These are phyloP conservation scores for Podargus strigoides DNA, from an alignment of 2,797 vertebrate species.

Conservation along the genomic window DNA sequence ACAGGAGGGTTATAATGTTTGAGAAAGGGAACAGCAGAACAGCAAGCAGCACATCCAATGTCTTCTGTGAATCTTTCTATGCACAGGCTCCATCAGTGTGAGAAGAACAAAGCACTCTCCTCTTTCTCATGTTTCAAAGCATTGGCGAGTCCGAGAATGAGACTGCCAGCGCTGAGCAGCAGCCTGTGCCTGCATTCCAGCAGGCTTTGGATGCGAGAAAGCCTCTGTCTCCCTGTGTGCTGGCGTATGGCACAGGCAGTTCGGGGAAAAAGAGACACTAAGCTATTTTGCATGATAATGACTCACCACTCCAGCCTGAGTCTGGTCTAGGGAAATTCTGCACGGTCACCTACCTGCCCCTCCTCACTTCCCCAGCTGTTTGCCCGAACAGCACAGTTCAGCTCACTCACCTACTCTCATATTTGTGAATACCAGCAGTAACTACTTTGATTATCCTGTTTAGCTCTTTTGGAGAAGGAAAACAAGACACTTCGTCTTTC, in stretches of 20 bases:
- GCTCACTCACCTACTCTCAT: background rate
- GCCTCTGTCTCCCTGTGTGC: background rate
- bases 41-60: background rate
- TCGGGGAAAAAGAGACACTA: background rate
- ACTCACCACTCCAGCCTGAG: background rate
- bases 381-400: background rate
- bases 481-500: background rate
- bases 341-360: background rate
- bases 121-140: conserved; percentile 55
- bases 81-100: background rate
- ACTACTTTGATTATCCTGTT: background rate
- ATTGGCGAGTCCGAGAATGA: background rate
- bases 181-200: conserved; percentile 41
- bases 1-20: background rate
- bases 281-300: background rate
- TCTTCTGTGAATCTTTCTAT: background rate
- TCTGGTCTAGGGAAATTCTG: background rate
- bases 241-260: background rate
- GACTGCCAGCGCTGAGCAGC: background rate
- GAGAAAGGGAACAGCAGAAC: background rate
- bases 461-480: background rate
- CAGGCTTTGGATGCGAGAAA: background rate
- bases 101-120: conserved; percentile 9
- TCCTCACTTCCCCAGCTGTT: background rate
- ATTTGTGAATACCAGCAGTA: background rate